Base-by-base conservation (phyloP, 1,140 invertebrate genomes). In the Cotesia typhae region DNA sequence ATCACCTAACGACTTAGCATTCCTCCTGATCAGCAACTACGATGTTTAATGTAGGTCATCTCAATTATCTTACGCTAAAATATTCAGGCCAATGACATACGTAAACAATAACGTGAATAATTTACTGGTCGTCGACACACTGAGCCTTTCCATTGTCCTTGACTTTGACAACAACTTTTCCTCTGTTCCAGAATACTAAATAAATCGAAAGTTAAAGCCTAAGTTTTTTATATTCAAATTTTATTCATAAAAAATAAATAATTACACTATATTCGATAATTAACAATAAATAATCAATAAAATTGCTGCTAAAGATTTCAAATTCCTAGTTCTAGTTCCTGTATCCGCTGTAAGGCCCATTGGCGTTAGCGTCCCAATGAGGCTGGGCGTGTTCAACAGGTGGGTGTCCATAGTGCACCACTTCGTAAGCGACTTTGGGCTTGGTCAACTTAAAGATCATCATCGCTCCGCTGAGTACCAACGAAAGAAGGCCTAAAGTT, bases 381-480 rank as follows among this genome's bases (percentile, higher is more conserved):
- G 89, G 88, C 14, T 89, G 85, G 10, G 72, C 74, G 73, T 92
- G 92, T 67, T 92, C 91, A 2, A 93, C 89, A 55, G 93, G 92
- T 74, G 93, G 91, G 73, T 93, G 92, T n/a, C 93, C 93, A 78
- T 93, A 94, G 82, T 94, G 93, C 38, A 94, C 91, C 14, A 94
- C 93, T 87, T 95, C 94, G 80, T 95, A 95, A 84, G 86, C 84
- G 67, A 93, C 91, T 82, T 94, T 94, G 70, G 93, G 93, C 79
- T 94, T 94, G 70, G 93, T 92, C 78, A 95, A 90, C 84, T 94
- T 94, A 87, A 95, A 95, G 79, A 95, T 93, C 52, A 95, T 87
- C 89, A 95, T 89, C 41, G 94, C 94, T 69, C 92, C 93, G 77
- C 92, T 93, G 10, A 94, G 84, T 12, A 94, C 94, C 73, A 95